Conservation (phyloP, 2,888 invertebrate genomes). For the Limenitis camilla region DNA sequence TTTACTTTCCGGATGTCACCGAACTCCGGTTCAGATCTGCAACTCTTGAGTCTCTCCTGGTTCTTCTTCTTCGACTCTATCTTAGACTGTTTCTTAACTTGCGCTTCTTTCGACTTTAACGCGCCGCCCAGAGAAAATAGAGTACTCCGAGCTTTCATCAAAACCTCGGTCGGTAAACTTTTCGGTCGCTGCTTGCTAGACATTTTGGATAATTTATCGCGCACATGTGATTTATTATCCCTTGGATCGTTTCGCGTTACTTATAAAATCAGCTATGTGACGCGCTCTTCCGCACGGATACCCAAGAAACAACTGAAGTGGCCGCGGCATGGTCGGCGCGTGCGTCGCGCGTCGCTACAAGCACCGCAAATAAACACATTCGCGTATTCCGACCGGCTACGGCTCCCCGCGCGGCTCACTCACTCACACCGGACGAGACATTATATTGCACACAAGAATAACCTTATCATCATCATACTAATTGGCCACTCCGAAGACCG, state of each 20-base stretch:
- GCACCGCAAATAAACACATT: constrained; percentile 66
- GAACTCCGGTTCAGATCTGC: constrained; percentile 61
- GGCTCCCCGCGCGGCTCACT: background rate
- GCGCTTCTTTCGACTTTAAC: constrained; percentile 57
- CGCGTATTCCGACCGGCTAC: constrained; percentile 21
- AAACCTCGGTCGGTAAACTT: constrained; percentile 62
- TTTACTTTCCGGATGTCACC: constrained; percentile 47
- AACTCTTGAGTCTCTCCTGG: constrained; percentile 51
- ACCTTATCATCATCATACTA: background rate
- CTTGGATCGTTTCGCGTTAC: constrained; percentile 21
- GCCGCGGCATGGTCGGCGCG: constrained; percentile 49
- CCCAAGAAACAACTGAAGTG: constrained; percentile 57
- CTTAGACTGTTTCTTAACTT: constrained; percentile 44
- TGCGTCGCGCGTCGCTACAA: constrained; percentile 52
- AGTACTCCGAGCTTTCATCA: constrained; percentile 62
- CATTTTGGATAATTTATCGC: constrained; percentile 35
- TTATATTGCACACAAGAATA: constrained; percentile 1
- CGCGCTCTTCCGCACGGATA: constrained; percentile 47
- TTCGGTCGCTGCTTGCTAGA: constrained; percentile 61
- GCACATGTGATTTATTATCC: constrained; percentile 31
- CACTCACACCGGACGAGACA: constrained; percentile 5
- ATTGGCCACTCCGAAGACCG: background rate
- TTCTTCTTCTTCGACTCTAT: constrained; percentile 65
- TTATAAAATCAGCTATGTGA: constrained; percentile 22
- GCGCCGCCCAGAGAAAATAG: constrained; percentile 63